phyloP scores from a whole-genome alignment of 2,113 vertebrate species.

The Oncorhynchus masou region DNA sequence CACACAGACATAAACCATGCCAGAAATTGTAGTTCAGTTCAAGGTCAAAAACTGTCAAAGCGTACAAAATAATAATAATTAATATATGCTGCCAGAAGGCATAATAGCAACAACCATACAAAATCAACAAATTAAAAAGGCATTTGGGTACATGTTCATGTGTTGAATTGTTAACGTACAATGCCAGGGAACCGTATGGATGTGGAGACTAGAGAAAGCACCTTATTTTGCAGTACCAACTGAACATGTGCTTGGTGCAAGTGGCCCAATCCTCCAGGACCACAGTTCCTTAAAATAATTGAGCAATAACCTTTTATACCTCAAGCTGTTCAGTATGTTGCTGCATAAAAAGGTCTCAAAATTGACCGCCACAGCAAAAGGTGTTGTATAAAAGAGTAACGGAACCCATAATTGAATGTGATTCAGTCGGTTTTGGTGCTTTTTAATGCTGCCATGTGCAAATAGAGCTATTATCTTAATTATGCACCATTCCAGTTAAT shows the following conservation, averaged over 20 bases:
- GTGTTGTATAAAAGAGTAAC: conserved; percentile 47
- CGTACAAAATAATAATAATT: background rate
- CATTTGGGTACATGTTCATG: background rate
- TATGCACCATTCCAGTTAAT: conserved; percentile 49
- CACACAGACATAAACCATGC: background rate
- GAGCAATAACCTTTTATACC: conserved; percentile 8
- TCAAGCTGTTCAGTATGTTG: conserved; percentile 12
- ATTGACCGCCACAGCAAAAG: conserved; percentile 28
- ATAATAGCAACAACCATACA: background rate
- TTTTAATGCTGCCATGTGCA: conserved; percentile 41
- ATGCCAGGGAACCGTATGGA: background rate
- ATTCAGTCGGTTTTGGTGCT: conserved; percentile 42
- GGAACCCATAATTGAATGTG: conserved; percentile 49
- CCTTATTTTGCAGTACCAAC: background rate
- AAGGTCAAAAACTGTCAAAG: background rate
- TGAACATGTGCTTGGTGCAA: background rate
- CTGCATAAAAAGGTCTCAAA: conserved; percentile 36
- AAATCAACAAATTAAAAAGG: background rate
- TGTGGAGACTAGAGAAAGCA: background rate
- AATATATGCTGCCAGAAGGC: background rate
- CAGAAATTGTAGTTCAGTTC: background rate
- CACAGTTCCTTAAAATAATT: conserved; percentile 3
- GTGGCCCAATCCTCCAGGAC: background rate
- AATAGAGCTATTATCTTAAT: conserved; percentile 62
- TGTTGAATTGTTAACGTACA: background rate